phyloP scores from a whole-genome alignment of 2,797 vertebrate species.

The Ctenopoma kingsleyae region DNA sequence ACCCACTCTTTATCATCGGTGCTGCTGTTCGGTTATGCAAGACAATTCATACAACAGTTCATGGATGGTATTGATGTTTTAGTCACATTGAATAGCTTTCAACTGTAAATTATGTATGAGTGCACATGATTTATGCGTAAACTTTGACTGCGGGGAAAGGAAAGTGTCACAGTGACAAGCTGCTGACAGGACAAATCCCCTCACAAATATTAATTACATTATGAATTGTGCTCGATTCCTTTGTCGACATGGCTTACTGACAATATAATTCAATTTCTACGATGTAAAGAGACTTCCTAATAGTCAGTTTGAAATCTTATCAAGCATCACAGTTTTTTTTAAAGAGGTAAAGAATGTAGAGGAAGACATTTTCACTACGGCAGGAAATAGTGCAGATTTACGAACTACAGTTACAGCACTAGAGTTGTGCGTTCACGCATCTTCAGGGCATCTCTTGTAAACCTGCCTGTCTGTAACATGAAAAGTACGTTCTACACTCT shows the following conservation, averaged over 20 bases:
- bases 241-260: slow-evolving; percentile 22
- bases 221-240: slow-evolving; percentile 32
- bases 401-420: not conserved
- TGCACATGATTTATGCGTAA: slow-evolving; percentile 67
- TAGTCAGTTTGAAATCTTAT: slow-evolving; percentile 9
- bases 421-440: slow-evolving; percentile 12
- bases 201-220: slow-evolving; percentile 55
- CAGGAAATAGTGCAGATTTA: not conserved
- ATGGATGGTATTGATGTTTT: slow-evolving; percentile 60
- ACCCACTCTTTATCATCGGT: slow-evolving; percentile 17
- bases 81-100: slow-evolving; percentile 56
- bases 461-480: slow-evolving; percentile 18
- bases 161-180: slow-evolving; percentile 45
- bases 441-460: slow-evolving; percentile 32
- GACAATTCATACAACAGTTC: slow-evolving; percentile 41
- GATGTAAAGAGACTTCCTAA: slow-evolving; percentile 6
- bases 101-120: slow-evolving; percentile 72
- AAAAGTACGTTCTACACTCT: not conserved
- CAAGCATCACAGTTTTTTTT: not conserved
- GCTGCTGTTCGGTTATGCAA: slow-evolving; percentile 38
- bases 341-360: not conserved
- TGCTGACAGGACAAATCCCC: slow-evolving; percentile 58
- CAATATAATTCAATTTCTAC: slow-evolving; percentile 17
- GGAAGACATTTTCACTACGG: not conserved
- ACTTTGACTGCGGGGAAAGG: slow-evolving; percentile 56